A percentile compares a stretch with the other conserved stretches of the same genome.
Conservation (phyloP, 2,797 vertebrate species). For the Lacerta bilineata region DNA sequence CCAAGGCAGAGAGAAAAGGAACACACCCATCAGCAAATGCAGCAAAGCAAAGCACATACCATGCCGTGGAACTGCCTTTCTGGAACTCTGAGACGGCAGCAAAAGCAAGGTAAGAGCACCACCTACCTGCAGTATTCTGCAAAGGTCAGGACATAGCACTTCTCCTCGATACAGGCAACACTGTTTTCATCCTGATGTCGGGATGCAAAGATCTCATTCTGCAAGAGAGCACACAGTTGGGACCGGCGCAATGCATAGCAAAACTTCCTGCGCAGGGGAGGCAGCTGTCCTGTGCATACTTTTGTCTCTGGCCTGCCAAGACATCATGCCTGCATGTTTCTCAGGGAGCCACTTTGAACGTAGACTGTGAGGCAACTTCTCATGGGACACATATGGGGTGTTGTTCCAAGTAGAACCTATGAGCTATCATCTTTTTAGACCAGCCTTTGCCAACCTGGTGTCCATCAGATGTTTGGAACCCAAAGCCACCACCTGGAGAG, state of each 20-base stretch:
- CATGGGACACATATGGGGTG: neutral
- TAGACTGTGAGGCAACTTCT: neutral
- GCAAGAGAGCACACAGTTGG: slow-evolving; percentile 55
- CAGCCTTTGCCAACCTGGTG: no score
- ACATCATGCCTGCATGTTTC: neutral
- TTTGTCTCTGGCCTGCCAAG: neutral
- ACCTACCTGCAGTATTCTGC: slow-evolving; percentile 99
- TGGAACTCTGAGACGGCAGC: neutral
- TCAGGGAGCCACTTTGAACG: neutral
- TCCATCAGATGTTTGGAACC: no score
- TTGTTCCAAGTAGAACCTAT: neutral
- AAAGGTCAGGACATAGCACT: slow-evolving; percentile 98
- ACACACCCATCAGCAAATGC: accelerated
- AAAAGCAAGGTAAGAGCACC: slow-evolving; percentile 57
- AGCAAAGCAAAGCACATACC: neutral
- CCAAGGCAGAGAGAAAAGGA: neutral
- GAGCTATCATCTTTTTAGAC: no score
- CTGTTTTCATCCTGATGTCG: slow-evolving; percentile 99
- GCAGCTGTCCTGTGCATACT: neutral
- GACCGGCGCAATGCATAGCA: slow-evolving; percentile 5
- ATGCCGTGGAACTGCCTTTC: neutral
- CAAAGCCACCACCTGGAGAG: no score
- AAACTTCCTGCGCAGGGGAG: neutral
- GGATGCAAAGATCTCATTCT: slow-evolving; percentile 99
- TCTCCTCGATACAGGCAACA: slow-evolving; percentile 99